These are phyloP conservation scores for Martes martes DNA, from an alignment of 2,113 vertebrate genomes.

Conservation along the genomic window DNA sequence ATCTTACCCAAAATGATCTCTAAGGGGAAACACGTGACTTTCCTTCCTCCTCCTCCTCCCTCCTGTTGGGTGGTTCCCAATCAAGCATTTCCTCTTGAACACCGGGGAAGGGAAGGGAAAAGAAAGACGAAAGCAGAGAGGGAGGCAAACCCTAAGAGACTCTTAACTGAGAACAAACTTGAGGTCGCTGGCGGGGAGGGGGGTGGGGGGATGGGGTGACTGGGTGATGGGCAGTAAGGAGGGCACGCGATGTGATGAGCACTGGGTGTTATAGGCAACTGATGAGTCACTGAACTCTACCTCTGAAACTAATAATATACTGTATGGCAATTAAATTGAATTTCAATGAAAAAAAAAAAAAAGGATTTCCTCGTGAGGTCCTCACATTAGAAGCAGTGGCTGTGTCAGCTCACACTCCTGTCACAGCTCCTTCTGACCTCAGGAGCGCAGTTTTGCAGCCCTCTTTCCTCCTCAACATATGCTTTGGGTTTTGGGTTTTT, in stretches of 20 bases:
- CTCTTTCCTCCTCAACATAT: background rate
- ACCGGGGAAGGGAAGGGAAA: background rate
- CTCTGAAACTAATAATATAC: background rate
- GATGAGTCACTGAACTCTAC: background rate
- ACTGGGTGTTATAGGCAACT: background rate
- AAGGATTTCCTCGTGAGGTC: background rate
- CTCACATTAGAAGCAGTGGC: background rate
- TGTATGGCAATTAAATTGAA: background rate
- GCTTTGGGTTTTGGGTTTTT: background rate
- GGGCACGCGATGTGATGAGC: background rate
- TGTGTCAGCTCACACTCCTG: too few relatives aligned
- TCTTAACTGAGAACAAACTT: background rate
- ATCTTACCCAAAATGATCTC: background rate
- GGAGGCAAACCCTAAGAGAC: background rate
- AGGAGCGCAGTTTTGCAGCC: fast-evolving
- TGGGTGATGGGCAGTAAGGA: background rate
- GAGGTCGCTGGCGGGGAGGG: background rate
- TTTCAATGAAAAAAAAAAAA: background rate
- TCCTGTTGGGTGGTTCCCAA: background rate
- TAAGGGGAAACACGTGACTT: background rate
- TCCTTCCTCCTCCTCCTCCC: background rate
- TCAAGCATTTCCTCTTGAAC: background rate
- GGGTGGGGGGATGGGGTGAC: background rate
- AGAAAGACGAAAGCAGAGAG: background rate
- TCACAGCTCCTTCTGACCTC: background rate